These are phyloP conservation scores for Willisornis vidua DNA, from an alignment of 2,113 vertebrate species.

Conservation along the genomic window DNA sequence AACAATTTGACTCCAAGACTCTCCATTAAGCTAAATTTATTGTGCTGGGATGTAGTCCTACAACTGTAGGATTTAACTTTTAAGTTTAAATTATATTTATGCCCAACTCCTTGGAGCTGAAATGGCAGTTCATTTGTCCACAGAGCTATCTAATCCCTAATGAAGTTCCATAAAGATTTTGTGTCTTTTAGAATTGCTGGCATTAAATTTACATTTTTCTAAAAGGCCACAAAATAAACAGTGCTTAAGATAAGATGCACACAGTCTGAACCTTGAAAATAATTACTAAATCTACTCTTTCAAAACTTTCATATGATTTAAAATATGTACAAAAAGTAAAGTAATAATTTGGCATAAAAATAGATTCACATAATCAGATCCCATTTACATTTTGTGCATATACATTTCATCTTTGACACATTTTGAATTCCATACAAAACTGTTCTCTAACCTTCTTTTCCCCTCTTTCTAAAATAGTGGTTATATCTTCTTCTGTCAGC, in stretches of 20 bases:
- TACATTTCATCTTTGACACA: neutral
- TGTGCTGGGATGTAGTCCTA: neutral
- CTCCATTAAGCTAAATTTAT: neutral
- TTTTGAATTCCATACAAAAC: neutral
- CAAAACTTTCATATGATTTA: neutral
- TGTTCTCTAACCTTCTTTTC: conserved; percentile 84
- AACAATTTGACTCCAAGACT: neutral
- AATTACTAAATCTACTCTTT: neutral
- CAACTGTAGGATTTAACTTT: neutral
- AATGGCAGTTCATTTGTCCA: neutral
- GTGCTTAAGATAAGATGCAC: neutral
- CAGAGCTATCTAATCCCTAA: neutral
- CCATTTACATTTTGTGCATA: neutral
- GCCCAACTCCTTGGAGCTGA: neutral
- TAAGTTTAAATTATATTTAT: neutral
- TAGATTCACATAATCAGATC: neutral
- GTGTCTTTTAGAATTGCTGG: neutral
- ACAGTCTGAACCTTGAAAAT: neutral
- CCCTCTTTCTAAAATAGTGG: conserved; percentile 86
- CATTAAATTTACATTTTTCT: neutral
- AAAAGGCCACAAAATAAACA: neutral
- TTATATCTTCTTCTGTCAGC: conserved; percentile 88
- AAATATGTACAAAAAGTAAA: neutral
- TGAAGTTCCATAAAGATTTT: neutral
- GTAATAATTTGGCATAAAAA: neutral